Conservation (phyloP, 1,140 invertebrate species). For the Cardiocondyla obscurior region DNA sequence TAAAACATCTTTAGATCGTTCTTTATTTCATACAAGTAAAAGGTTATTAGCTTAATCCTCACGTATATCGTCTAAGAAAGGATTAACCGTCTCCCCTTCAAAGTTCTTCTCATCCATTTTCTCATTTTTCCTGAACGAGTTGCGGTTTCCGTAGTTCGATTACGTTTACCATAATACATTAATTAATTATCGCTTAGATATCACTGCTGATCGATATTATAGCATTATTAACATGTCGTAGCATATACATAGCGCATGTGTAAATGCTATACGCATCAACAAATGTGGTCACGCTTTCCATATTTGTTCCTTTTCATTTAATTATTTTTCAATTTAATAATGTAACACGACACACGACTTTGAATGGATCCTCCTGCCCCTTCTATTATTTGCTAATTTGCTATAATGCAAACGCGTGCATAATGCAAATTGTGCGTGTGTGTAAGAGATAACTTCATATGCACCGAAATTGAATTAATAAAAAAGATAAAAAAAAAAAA, state of each 20-base stretch:
- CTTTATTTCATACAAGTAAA: constrained; percentile 14
- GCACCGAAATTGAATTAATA: not conserved
- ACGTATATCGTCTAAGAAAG: constrained; percentile 55
- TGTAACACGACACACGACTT: not conserved
- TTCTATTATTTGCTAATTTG: not conserved
- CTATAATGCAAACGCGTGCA: not conserved
- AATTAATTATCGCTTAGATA: not conserved
- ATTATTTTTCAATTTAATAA: not conserved
- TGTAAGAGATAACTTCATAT: not conserved
- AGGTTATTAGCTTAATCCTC: constrained; percentile 66
- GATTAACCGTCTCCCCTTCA: constrained; percentile 67
- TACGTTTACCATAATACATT: not conserved
- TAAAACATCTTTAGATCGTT: not conserved
- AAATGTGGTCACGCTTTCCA: not conserved
- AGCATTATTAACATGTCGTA: not conserved
- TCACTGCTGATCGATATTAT: not conserved
- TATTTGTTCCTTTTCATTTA: not conserved
- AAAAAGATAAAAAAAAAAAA: not conserved
- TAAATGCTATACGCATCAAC: not conserved
- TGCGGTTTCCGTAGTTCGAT: constrained; percentile 1
- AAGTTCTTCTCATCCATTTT: constrained; percentile 31
- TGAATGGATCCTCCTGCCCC: constrained; percentile 40
- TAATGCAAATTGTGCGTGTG: not conserved
- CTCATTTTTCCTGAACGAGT: constrained; percentile 11
- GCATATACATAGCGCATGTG: not conserved